Conservation (phyloP, 1,140 invertebrate genomes). For the Archegozetes longisetosus region DNA sequence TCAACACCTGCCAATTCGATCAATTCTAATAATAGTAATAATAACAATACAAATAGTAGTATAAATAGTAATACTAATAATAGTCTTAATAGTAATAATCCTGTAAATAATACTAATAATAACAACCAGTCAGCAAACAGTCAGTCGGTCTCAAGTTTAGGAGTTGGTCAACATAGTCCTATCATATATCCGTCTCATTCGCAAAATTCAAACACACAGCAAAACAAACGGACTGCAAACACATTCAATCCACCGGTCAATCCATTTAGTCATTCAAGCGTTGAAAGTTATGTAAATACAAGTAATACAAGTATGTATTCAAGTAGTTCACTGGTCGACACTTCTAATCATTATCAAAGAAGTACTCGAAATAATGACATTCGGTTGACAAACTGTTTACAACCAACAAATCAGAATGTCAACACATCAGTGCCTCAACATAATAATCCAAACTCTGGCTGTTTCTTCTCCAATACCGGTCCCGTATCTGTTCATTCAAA, state of each 20-base stretch:
- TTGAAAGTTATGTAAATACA: background rate
- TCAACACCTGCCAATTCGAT: too few relatives aligned
- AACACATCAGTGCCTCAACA: background rate
- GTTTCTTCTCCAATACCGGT: background rate
- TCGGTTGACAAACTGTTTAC: background rate
- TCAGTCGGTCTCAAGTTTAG: too few relatives aligned
- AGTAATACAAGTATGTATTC: background rate
- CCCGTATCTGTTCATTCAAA: too few relatives aligned
- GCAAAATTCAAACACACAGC: background rate
- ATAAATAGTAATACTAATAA: too few relatives aligned
- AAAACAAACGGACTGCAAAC: background rate
- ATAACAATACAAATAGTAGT: too few relatives aligned
- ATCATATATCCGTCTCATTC: background rate
- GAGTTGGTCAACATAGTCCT: background rate
- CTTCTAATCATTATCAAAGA: background rate
- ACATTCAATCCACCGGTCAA: background rate
- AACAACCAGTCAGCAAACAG: too few relatives aligned
- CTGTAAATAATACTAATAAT: too few relatives aligned
- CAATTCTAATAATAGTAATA: too few relatives aligned
- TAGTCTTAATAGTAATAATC: too few relatives aligned
- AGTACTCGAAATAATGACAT: background rate
- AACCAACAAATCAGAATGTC: background rate
- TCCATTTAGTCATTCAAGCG: background rate
- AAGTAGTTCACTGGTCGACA: background rate
- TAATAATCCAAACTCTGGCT: background rate